These are phyloP conservation scores for Drosophila leontia DNA, from an alignment of 1,140 invertebrate species.

Conservation along the genomic window DNA sequence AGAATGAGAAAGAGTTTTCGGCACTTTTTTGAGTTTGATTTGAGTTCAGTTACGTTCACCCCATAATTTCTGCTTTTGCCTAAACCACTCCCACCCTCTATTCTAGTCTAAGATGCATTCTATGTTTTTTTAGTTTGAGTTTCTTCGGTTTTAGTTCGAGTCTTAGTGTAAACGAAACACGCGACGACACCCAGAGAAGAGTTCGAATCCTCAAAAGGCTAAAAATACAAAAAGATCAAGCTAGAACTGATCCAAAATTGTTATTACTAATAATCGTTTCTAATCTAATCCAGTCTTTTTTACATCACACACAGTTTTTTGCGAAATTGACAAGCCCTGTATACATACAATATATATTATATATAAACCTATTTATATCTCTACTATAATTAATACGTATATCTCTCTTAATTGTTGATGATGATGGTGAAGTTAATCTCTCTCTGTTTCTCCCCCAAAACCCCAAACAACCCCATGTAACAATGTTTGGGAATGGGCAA, in stretches of 20 bases:
- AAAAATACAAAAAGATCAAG: slow-evolving; percentile 42
- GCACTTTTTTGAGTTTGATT: slow-evolving; percentile 25
- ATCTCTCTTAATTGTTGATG: slow-evolving; percentile 82
- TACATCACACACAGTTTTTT: slow-evolving; percentile 78
- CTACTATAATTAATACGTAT: slow-evolving; percentile 59
- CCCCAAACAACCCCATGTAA: slow-evolving; percentile 57
- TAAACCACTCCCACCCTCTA: slow-evolving; percentile 14
- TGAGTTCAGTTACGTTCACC: slow-evolving; percentile 30
- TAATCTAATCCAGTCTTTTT: slow-evolving; percentile 76
- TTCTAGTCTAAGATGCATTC: slow-evolving; percentile 39
- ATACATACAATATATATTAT: slow-evolving; percentile 52
- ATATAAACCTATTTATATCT: slow-evolving; percentile 56
- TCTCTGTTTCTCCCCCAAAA: slow-evolving; percentile 83
- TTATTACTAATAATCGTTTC: slow-evolving; percentile 74
- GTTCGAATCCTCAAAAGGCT: slow-evolving; percentile 36
- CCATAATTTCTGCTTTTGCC: slow-evolving; percentile 29
- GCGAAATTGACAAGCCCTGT: slow-evolving; percentile 51
- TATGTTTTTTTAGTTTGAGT: slow-evolving; percentile 41
- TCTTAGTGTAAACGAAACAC: slow-evolving; percentile 33
- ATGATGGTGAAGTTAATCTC: slow-evolving; percentile 85
- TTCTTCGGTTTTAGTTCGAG: slow-evolving; percentile 22
- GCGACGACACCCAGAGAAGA: slow-evolving; percentile 51
- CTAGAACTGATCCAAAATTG: slow-evolving; percentile 59
- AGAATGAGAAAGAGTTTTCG: slow-evolving; percentile 23
- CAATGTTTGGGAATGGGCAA: slow-evolving; percentile 87